phyloP scores from a whole-genome alignment of 1,140 invertebrate genomes.

The Drosophila virilis region DNA sequence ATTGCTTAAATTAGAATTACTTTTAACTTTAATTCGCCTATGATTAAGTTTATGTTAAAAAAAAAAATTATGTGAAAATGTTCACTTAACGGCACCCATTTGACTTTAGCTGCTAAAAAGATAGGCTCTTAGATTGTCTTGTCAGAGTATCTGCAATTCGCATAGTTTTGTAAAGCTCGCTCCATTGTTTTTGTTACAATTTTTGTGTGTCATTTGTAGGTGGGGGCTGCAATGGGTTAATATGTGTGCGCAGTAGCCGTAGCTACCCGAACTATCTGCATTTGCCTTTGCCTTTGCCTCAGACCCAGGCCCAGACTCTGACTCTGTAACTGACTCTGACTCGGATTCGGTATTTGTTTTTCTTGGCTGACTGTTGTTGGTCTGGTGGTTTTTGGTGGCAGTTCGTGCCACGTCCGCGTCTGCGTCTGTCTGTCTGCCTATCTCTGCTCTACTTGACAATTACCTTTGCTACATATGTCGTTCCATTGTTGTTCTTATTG shows the following conservation, averaged over 20 bases:
- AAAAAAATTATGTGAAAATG: too few relatives aligned
- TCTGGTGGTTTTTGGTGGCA: constrained; percentile 21
- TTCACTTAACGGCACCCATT: too few relatives aligned
- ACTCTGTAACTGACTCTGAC: not conserved
- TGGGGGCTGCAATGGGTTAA: constrained; percentile 52
- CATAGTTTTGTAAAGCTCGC: not conserved
- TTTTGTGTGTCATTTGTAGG: constrained; percentile 75
- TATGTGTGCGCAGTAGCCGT: constrained; percentile 54
- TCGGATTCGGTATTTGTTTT: constrained; percentile 24
- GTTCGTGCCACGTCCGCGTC: constrained; percentile 62
- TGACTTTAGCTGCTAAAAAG: too few relatives aligned
- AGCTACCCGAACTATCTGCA: constrained; percentile 7
- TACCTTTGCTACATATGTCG: constrained; percentile 78
- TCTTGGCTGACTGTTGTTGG: constrained; percentile 31
- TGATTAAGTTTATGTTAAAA: too few relatives aligned
- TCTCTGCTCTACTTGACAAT: constrained; percentile 78
- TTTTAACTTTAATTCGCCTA: too few relatives aligned
- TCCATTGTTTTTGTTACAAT: constrained; percentile 69
- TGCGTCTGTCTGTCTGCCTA: constrained; percentile 44
- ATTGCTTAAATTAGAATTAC: too few relatives aligned
- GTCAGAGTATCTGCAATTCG: constrained; percentile 47
- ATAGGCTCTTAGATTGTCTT: not conserved
- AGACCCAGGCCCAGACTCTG: constrained; percentile 1
- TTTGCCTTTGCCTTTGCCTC: not conserved
- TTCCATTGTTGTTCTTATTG: constrained; percentile 45